These are phyloP conservation scores for Lycia hirtaria DNA, from an alignment of 2,888 invertebrate species.

Conservation along the genomic window DNA sequence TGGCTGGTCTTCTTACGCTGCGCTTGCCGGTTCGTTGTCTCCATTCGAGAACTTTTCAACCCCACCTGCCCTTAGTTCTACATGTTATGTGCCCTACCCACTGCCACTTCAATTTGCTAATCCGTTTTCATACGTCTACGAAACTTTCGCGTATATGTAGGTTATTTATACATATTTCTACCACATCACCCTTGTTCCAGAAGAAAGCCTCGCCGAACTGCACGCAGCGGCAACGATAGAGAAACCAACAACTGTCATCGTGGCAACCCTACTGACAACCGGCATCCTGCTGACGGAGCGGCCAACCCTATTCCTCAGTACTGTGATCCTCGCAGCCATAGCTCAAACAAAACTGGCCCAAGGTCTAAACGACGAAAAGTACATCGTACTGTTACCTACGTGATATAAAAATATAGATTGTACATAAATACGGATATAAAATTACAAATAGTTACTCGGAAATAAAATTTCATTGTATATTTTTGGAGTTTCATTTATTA, in stretches of 20 bases:
- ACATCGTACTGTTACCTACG: conserved; percentile 71
- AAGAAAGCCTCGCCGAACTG: conserved; percentile 82
- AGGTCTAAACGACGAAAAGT: conserved; percentile 54
- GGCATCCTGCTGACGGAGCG: conserved; percentile 54
- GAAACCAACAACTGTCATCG: conserved; percentile 54
- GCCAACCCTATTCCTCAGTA: conserved; percentile 48
- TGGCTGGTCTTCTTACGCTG: too few species aligned
- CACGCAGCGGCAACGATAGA: conserved; percentile 68
- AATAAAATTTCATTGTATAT: conserved; percentile 78
- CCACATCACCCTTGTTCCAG: conserved; percentile 70
- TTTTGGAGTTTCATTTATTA: conserved; percentile 51
- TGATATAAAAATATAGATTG: conserved; percentile 64
- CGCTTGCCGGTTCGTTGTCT: too few species aligned
- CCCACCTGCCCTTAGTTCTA: too few species aligned
- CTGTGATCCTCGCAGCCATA: conserved; percentile 59
- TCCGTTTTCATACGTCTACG: too few species aligned
- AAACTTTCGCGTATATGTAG: background rate
- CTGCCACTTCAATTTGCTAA: too few species aligned
- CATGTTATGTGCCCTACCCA: too few species aligned
- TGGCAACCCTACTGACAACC: conserved; percentile 54
- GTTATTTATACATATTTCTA: conserved; percentile 38
- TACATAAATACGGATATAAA: conserved; percentile 61
- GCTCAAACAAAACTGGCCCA: conserved; percentile 51
- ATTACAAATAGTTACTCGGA: conserved; percentile 73
- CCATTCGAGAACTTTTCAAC: too few species aligned